phyloP scores from a whole-genome alignment of 2,113 vertebrate species.

The Candoia aspera region DNA sequence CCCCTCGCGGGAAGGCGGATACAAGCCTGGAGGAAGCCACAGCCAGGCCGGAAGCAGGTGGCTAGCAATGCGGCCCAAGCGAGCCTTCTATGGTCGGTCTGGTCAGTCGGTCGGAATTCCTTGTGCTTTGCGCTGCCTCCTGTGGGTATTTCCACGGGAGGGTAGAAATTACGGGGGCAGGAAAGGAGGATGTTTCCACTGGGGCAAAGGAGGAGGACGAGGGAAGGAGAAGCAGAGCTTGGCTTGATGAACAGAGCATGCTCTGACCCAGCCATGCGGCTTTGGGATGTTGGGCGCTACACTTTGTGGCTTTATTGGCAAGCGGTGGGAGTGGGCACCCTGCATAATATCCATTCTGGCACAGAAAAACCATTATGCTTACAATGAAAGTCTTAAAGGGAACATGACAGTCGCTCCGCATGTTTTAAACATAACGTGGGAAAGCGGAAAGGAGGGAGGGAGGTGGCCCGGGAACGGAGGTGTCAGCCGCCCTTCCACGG shows the following conservation, averaged over 20 bases:
- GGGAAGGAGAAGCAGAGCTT: background rate
- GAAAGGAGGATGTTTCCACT: background rate
- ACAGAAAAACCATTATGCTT: background rate
- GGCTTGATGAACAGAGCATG: background rate
- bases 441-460: background rate
- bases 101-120: background rate
- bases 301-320: background rate
- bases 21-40: background rate
- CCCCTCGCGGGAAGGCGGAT: background rate
- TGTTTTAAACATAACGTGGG: background rate
- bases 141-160: background rate
- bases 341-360: background rate
- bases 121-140: background rate
- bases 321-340: background rate
- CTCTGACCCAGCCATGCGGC: background rate
- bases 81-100: background rate
- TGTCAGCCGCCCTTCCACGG: too few species aligned
- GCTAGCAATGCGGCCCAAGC: background rate
- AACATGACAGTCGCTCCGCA: background rate
- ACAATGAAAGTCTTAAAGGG: background rate
- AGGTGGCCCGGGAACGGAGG: background rate
- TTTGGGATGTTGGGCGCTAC: background rate
- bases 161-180: background rate
- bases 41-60: background rate
- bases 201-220: background rate